Evolutionary conservation across 2,888 invertebrate species (phyloP).

Genomic region (Eumacrocentrus americanus): DNA sequence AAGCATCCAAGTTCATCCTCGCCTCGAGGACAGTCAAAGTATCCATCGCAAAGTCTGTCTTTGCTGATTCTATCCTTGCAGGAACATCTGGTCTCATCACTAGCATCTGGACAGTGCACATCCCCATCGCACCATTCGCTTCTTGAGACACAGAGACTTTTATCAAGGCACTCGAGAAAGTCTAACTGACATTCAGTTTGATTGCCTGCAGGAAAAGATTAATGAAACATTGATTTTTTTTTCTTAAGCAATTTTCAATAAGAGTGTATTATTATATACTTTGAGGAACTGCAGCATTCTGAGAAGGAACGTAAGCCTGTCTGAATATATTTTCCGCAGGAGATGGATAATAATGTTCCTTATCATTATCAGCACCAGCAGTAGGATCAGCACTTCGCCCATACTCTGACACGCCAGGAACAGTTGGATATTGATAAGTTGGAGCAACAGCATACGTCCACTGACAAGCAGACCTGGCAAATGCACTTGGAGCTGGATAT

Average conservation of each 20-base stretch:
- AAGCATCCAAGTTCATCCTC: conserved; percentile 83
- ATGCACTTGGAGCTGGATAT: conserved; percentile 42
- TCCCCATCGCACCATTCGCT: conserved; percentile 74
- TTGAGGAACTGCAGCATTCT: background rate
- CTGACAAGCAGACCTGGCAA: too few relatives aligned
- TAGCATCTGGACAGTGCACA: conserved; percentile 77
- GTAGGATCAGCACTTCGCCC: conserved; percentile 33
- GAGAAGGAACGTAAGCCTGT: background rate
- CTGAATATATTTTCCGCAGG: background rate
- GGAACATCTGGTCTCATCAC: conserved; percentile 77
- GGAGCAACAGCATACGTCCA: too few relatives aligned
- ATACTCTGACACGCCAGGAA: conserved; percentile 43
- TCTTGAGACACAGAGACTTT: conserved; percentile 64
- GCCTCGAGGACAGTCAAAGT: conserved; percentile 80
- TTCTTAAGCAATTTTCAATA: background rate
- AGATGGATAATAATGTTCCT: background rate
- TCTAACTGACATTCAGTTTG: conserved; percentile 28
- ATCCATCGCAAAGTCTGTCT: conserved; percentile 78
- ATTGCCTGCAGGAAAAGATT: conserved; percentile 23
- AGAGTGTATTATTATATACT: background rate
- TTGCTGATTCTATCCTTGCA: conserved; percentile 74
- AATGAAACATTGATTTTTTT: background rate
- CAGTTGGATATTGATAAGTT: conserved; percentile 42
- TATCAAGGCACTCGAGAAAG: conserved; percentile 42
- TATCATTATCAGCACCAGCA: background rate